Conservation (phyloP, 2,113 vertebrate species). For the Mirza zaza region DNA sequence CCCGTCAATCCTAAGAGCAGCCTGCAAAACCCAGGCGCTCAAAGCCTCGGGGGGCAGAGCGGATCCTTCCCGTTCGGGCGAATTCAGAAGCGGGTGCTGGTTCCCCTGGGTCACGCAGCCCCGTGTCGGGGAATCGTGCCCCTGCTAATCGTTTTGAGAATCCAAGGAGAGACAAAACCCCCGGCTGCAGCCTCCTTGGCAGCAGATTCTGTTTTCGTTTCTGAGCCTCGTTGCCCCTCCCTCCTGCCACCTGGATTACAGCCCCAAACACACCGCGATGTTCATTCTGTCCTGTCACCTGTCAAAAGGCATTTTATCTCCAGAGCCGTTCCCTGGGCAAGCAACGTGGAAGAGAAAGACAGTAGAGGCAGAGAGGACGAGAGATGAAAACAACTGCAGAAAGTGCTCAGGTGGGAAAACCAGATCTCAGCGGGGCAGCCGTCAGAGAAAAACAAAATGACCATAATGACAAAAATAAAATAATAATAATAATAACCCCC, state of each 20-base stretch:
- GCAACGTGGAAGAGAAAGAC: not conserved
- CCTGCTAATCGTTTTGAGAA: no score
- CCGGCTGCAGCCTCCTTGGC: accelerated
- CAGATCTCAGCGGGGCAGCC: not conserved
- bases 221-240: not conserved
- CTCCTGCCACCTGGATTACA: not conserved
- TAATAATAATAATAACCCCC: no score
- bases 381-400: accelerated
- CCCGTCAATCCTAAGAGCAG: accelerated
- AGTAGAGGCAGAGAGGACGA: not conserved
- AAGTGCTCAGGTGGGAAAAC: accelerated
- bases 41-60: accelerated
- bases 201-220: not conserved
- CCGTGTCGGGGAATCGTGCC: accelerated
- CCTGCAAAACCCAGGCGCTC: not conserved
- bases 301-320: not conserved
- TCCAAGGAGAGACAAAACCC: not conserved
- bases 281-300: not conserved
- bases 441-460: accelerated
- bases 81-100: accelerated
- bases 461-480: no score
- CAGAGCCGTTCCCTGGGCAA: not conserved
- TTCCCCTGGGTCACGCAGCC: accelerated
- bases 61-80: not conserved
- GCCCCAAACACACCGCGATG: not conserved